Base-by-base conservation (phyloP, 2,888 invertebrate genomes). In the Epistrophe eligans region DNA sequence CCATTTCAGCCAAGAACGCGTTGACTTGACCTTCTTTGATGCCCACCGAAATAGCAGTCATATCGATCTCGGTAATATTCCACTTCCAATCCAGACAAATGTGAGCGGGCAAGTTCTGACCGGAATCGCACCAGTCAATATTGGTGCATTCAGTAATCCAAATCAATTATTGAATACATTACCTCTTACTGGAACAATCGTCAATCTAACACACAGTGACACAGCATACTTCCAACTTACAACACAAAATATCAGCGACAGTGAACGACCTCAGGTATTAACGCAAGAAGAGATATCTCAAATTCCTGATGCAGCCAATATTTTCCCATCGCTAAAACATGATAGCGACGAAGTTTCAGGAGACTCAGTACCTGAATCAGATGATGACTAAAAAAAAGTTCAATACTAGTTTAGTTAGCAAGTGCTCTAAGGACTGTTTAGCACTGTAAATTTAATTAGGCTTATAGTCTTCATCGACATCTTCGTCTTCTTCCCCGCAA, bases 11-110 rank as follows among this genome's bases (percentile, higher is more conserved):
- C 93, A 94, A 77, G 94, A 94, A 90, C 93, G 94, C 80, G 93
- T 94, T 0, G 94, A 94, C 89, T 89, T 94, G 48, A 94, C 94
- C 28, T 94, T 94, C 90, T 94, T 92, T 88, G 93, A 94, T 89
- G 93, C 94, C 10, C 92, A 91, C 64, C 91, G 91, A 66, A 94
- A 94, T 88, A 92, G 93, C 35, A 93, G 93, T 50, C 91, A 92
- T 77, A 93, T 94, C 43, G 93, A 94, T 90, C 90, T 94, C 64
- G 94, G 94, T 64, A 93, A 93, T 76, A 94, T 94, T 38, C 94
- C 94, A 10, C 82, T 94, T 43, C 94, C 94, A 52, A 92, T 94
- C 17, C 94, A 94, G 89, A 94, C 94, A 2, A 94, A 94, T 88
- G 91, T 94, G 35, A 93, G 93, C 71, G 94, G 94, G 0, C 93